Evolutionary conservation across 2,888 invertebrate genomes (phyloP).

Genomic region (Trichopria drosophilae): DNA sequence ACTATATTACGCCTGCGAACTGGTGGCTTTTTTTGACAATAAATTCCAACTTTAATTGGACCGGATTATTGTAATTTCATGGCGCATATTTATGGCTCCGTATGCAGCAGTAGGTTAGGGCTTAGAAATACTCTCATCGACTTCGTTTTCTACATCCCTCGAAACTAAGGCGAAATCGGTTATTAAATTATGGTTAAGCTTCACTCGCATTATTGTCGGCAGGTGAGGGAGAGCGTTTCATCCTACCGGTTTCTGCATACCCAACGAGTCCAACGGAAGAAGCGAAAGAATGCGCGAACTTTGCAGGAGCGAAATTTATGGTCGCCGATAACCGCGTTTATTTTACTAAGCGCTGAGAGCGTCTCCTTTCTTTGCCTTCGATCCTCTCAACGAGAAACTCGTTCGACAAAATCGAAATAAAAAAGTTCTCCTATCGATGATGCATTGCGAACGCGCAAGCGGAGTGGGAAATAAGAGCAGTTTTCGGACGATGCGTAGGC

Average conservation of each 20-base stretch:
- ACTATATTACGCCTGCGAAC: no score
- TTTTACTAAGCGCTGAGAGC: slow-evolving; percentile 6
- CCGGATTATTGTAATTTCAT: slow-evolving; percentile 54
- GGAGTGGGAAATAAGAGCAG: no score
- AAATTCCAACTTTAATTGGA: slow-evolving; percentile 56
- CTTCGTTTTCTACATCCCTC: slow-evolving; percentile 28
- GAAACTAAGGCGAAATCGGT: slow-evolving; percentile 45
- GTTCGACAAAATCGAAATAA: no score
- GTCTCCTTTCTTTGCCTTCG: slow-evolving; percentile 22
- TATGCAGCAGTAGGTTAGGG: slow-evolving; percentile 9
- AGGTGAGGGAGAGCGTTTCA: slow-evolving; percentile 37
- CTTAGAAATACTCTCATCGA: slow-evolving; percentile 7
- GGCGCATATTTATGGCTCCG: slow-evolving; percentile 50
- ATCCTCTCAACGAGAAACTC: no score
- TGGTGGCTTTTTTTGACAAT: slow-evolving; percentile 50
- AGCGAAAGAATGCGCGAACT: slow-evolving; percentile 1
- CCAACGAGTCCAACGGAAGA: neutral
- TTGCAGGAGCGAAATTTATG: slow-evolving; percentile 17
- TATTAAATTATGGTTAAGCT: slow-evolving; percentile 50
- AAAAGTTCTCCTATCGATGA: no score
- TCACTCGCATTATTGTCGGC: slow-evolving; percentile 40
- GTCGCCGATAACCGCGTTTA: slow-evolving; percentile 10
- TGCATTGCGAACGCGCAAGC: no score
- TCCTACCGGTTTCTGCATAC: slow-evolving; percentile 40
- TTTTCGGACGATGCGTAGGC: no score